Evolutionary conservation across 2,888 invertebrate species (phyloP).

Genomic region (Pyrgus malvae): DNA sequence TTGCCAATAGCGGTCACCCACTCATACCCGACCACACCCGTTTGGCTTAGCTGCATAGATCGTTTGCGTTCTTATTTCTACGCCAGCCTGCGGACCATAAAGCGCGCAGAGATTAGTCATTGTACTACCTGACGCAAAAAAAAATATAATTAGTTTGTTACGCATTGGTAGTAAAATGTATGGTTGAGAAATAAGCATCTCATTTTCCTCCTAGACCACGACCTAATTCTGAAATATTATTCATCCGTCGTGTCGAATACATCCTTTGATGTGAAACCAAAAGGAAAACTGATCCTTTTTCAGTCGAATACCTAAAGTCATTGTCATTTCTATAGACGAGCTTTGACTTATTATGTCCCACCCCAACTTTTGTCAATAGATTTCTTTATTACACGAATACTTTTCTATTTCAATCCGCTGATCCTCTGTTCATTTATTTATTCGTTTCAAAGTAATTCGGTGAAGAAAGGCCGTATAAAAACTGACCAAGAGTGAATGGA

Average conservation of each 20-base stretch:
- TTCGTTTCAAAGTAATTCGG: slow-evolving; percentile 74
- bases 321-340: slow-evolving; percentile 55
- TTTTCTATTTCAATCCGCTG: slow-evolving; percentile 75
- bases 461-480: slow-evolving; percentile 54
- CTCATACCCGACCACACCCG: too few relatives aligned
- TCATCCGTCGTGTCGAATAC: slow-evolving; percentile 21
- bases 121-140: too few relatives aligned
- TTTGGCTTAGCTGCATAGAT: too few relatives aligned
- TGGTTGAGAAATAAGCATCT: neutral
- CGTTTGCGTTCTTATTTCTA: too few relatives aligned
- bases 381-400: slow-evolving; percentile 72
- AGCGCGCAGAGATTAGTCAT: too few relatives aligned
- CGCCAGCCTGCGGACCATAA: too few relatives aligned
- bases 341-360: slow-evolving; percentile 61
- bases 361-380: slow-evolving; percentile 73
- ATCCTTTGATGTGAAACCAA: slow-evolving; percentile 67
- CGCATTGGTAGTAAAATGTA: neutral
- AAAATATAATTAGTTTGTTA: too few relatives aligned
- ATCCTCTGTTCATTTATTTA: slow-evolving; percentile 74
- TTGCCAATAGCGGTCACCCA: too few relatives aligned
- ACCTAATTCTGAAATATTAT: slow-evolving; percentile 26
- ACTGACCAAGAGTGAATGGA: too few relatives aligned
- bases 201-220: slow-evolving; percentile 2
- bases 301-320: slow-evolving; percentile 67
- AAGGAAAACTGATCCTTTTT: slow-evolving; percentile 75